Base-by-base conservation (phyloP, 2,113 vertebrate species). In the Calyptomena viridis region DNA sequence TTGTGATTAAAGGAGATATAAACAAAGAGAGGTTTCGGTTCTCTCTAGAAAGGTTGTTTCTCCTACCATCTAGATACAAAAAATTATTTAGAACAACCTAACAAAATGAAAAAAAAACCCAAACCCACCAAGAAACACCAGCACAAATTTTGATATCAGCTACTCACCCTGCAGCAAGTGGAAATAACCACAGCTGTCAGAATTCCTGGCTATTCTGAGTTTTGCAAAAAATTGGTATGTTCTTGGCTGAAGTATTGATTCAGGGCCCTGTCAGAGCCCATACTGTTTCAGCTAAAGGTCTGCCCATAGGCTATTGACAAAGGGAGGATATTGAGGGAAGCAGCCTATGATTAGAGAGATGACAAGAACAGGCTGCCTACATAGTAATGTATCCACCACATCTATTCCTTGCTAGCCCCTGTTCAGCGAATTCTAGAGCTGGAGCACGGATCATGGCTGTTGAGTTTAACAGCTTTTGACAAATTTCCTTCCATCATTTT, bases 11-110 rank as follows among this genome's bases (percentile, higher is more conserved):
- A 8, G 13, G 28, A 39, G 23, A 60, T 58, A 37, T 35, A 84
- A 97, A 94, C 12, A 88, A 96, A 97, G 53, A 42, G 13, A 69
- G 20, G 9, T 68, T 93, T 92, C 5, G 40, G 71, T 75, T 72
- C 25, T 71, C 22, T 84, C 46, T 46, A 46, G 30, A 53, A 68
- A 62, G 8, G 6, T n/a, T 81, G 23, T 50, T 91, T 93, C 5
- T 71, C 9, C 59, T 81, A 55, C 19, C 40, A 74, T 2, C 5
- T 49, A 49, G 7, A 74, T 35, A 28, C 21, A 49, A 31, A 71
- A 66, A 42, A 58, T 56, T 40, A 63, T 9, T 72, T 64, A 37
- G 22, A 84, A 50, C 37, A 42, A 28, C 1, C 2, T 33, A 90
- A 42, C 1, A 68, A 82, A 46, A 67, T 20, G 4, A 16, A 37